These are phyloP conservation scores for Pseudoatta argentina DNA, from an alignment of 1,140 invertebrate species.

Conservation along the genomic window DNA sequence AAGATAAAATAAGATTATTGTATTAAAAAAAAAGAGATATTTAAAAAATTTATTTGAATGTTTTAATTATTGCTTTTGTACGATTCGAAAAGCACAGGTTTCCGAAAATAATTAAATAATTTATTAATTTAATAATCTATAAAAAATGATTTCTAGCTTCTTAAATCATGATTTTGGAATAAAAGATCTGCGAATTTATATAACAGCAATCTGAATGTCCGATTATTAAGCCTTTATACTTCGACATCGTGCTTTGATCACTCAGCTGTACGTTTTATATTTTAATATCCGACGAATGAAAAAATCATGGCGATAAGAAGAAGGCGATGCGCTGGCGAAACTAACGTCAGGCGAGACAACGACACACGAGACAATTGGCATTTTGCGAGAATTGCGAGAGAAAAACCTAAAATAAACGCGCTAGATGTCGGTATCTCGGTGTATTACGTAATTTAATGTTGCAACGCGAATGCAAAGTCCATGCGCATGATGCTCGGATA, in stretches of 20 bases:
- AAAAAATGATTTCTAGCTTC: neutral
- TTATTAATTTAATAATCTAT: neutral
- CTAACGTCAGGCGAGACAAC: neutral
- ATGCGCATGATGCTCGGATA: conserved; percentile 41
- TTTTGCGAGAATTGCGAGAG: conserved; percentile 7
- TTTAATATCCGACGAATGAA: conserved; percentile 33
- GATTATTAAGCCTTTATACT: conserved; percentile 17
- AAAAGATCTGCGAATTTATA: neutral
- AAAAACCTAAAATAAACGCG: conserved; percentile 44
- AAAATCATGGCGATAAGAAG: neutral
- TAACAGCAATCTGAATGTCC: neutral
- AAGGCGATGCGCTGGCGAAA: neutral
- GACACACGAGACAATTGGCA: conserved; percentile 20
- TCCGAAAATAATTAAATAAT: neutral
- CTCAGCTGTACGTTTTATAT: conserved; percentile 2
- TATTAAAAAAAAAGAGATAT: neutral
- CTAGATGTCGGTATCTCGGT: conserved; percentile 8
- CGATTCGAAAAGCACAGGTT: neutral
- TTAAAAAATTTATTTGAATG: neutral
- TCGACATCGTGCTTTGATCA: conserved; percentile 16
- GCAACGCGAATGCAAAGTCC: conserved; percentile 43
- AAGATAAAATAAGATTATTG: neutral
- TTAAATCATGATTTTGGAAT: neutral
- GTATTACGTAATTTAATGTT: conserved; percentile 51
- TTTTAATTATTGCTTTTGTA: neutral